Evolutionary conservation across 92 coral and sea anemone species (phyloP).

Genomic region (Epizoanthus fatuus): DNA sequence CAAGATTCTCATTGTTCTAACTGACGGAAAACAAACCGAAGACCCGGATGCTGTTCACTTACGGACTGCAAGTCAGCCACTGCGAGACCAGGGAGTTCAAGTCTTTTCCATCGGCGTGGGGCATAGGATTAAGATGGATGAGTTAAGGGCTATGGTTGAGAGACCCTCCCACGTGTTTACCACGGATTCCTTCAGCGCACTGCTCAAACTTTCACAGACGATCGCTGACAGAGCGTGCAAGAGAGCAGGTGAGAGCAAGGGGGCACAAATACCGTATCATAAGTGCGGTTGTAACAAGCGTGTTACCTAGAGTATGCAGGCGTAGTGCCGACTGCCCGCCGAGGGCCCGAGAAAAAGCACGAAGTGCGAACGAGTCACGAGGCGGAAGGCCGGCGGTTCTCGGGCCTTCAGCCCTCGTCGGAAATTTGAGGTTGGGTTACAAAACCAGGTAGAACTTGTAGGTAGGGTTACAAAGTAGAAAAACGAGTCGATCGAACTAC

Average conservation of each 20-base stretch:
- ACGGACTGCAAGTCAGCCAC: slow-evolving; percentile 74
- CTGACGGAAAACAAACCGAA: slow-evolving; percentile 80
- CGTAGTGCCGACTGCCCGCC: too few species aligned
- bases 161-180: slow-evolving; percentile 76
- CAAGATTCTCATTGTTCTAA: slow-evolving; percentile 68
- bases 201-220: slow-evolving; percentile 77
- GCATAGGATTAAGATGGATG: slow-evolving; percentile 42
- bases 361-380: too few species aligned
- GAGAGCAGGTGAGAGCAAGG: slow-evolving; percentile 18
- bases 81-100: slow-evolving; percentile 79
- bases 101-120: slow-evolving; percentile 82
- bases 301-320: too few species aligned
- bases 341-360: too few species aligned
- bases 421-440: too few species aligned
- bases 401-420: too few species aligned
- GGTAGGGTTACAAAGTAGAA: too few species aligned
- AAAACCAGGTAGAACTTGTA: too few species aligned
- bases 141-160: slow-evolving; percentile 66
- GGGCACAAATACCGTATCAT: too few species aligned
- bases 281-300: too few species aligned
- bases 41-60: slow-evolving; percentile 78
- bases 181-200: slow-evolving; percentile 72
- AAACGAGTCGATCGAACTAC: too few species aligned
- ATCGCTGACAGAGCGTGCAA: slow-evolving; percentile 81
- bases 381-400: too few species aligned